These are phyloP conservation scores for Stomatorhinus walkeri DNA, from an alignment of 2,797 vertebrate genomes.

Conservation along the genomic window DNA sequence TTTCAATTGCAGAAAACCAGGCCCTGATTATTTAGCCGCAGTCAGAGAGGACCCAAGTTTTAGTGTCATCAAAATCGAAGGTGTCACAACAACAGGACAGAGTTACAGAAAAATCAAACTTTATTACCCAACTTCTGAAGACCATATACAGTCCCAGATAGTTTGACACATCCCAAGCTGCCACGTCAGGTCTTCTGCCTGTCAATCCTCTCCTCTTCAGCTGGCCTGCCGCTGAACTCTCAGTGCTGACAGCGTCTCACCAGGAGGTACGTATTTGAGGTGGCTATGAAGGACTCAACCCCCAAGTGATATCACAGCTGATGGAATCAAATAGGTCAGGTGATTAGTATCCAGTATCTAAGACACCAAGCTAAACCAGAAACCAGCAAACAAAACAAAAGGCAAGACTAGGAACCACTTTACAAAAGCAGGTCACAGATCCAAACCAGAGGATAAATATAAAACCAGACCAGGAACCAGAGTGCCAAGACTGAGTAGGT, in stretches of 20 bases:
- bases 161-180: not conserved
- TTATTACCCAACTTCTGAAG: not conserved
- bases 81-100: not conserved
- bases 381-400: not conserved
- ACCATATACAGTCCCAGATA: not conserved
- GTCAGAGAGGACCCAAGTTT: not conserved
- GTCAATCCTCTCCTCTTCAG: not conserved
- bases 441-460: not conserved
- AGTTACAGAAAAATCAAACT: not conserved
- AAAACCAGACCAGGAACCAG: not conserved
- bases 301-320: not conserved
- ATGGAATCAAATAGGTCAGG: not conserved
- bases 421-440: not conserved
- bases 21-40: not conserved
- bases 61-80: conserved; percentile 19
- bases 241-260: not conserved
- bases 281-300: not conserved
- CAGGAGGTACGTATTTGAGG: not conserved
- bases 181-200: not conserved
- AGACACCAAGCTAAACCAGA: not conserved
- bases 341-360: not conserved
- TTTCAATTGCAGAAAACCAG: not conserved
- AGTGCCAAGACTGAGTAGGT: not conserved
- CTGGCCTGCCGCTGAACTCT: not conserved
- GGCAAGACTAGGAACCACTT: not conserved